Conservation (phyloP, 2,113 vertebrate species). For the Leucosticte australis region DNA sequence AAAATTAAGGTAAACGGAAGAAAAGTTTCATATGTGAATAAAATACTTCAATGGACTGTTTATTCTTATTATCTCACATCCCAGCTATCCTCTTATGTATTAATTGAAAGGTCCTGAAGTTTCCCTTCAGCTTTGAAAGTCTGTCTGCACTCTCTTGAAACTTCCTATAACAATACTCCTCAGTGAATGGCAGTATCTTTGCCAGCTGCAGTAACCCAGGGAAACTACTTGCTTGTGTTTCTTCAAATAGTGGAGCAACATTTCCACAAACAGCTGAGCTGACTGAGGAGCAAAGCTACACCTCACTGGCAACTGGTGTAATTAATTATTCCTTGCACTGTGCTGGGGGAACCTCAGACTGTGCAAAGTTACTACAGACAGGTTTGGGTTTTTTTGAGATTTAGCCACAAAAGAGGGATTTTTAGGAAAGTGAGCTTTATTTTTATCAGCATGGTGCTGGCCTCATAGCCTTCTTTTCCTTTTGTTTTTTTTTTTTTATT, state of each 20-base stretch:
- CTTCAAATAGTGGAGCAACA: background rate
- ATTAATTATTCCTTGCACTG: background rate
- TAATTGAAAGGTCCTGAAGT: slow-evolving; percentile 27
- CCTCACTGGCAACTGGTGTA: background rate
- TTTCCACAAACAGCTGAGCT: background rate
- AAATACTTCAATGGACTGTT: background rate
- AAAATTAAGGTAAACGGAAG: background rate
- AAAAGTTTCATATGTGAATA: background rate
- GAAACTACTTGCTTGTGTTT: background rate
- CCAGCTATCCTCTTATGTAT: background rate
- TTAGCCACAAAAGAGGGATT: background rate
- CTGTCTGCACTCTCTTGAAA: background rate
- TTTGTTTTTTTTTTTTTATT: background rate
- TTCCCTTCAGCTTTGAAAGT: background rate
- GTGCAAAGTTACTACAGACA: background rate
- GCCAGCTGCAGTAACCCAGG: background rate
- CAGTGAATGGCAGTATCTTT: background rate
- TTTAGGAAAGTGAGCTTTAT: background rate
- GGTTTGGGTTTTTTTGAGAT: background rate
- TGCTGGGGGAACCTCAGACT: background rate
- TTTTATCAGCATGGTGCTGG: background rate
- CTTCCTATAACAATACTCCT: background rate
- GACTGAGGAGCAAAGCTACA: background rate
- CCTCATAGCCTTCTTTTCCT: background rate
- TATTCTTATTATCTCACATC: slow-evolving; percentile 24